A percentile compares a stretch with the other conserved stretches of the same genome.
These are phyloP conservation scores for Mesembrinibis cayennensis DNA, from an alignment of 2,113 vertebrate species.

Conservation along the genomic window DNA sequence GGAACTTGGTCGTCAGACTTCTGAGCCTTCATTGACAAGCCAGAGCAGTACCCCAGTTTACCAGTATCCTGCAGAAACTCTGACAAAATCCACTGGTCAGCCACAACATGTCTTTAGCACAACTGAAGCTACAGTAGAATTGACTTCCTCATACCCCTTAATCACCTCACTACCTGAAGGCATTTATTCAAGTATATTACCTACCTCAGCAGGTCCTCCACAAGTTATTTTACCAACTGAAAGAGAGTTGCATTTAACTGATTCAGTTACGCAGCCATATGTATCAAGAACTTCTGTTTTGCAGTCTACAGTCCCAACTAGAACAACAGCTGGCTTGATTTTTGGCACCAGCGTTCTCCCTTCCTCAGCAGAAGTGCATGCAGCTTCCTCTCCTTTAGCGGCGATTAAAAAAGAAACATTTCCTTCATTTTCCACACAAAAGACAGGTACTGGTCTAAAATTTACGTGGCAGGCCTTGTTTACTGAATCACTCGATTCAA, in stretches of 20 bases:
- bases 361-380: not conserved
- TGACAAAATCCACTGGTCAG: not conserved
- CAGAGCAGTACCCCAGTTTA: conserved; percentile 6
- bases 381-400: not conserved
- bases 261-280: not conserved
- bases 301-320: not conserved
- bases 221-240: not conserved
- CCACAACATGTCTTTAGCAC: not conserved
- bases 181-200: not conserved
- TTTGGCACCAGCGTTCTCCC: not conserved
- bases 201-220: not conserved
- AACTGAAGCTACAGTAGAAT: not conserved
- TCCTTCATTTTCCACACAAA: conserved; percentile 16
- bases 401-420: not conserved
- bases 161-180: not conserved
- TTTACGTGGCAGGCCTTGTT: not conserved
- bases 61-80: not conserved
- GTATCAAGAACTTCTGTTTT: not conserved
- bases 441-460: not conserved
- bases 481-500: not conserved
- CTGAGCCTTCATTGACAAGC: conserved; percentile 34
- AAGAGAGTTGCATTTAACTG: not conserved
- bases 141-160: not conserved
- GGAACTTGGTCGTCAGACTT: conserved; percentile 29
- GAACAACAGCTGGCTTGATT: not conserved